Conservation (phyloP, 2,888 invertebrate species). For the Sesamia inferens region DNA sequence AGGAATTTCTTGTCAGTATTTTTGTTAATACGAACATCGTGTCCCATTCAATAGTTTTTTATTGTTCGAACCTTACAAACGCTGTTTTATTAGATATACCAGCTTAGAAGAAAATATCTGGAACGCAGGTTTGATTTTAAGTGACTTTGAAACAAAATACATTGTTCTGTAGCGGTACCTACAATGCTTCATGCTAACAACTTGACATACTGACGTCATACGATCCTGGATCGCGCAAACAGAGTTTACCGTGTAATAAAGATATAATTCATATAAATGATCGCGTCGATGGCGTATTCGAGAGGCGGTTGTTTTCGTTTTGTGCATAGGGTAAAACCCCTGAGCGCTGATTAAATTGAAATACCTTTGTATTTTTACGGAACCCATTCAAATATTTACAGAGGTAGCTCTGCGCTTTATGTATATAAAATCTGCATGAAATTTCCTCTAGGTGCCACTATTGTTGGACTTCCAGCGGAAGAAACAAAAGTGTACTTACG, state of each 20-base stretch:
- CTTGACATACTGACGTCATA: no score
- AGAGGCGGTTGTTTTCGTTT: no score
- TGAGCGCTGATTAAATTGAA: not conserved
- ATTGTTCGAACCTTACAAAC: not conserved
- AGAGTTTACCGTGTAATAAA: no score
- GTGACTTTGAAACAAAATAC: not conserved
- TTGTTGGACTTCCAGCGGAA: conserved; percentile 40
- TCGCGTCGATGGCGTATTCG: no score
- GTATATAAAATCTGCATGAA: conserved; percentile 46
- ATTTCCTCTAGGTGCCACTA: conserved; percentile 38
- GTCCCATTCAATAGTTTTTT: not conserved
- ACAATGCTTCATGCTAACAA: no score
- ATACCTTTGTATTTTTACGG: conserved; percentile 3
- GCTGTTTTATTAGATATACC: not conserved
- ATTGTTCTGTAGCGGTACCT: not conserved
- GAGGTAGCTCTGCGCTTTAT: conserved; percentile 18
- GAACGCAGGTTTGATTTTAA: not conserved
- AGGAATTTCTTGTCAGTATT: not conserved
- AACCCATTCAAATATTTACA: conserved; percentile 4
- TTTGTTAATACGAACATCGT: not conserved
- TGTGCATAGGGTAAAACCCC: no score
- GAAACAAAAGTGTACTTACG: conserved; percentile 50
- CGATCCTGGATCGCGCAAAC: no score
- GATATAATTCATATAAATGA: no score
- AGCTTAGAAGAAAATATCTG: not conserved